Percentiles rank a stretch among this genome's conserved stretches.
phyloP scores from a whole-genome alignment of 2,113 vertebrate species.

The Microcebus lehilahytsara region DNA sequence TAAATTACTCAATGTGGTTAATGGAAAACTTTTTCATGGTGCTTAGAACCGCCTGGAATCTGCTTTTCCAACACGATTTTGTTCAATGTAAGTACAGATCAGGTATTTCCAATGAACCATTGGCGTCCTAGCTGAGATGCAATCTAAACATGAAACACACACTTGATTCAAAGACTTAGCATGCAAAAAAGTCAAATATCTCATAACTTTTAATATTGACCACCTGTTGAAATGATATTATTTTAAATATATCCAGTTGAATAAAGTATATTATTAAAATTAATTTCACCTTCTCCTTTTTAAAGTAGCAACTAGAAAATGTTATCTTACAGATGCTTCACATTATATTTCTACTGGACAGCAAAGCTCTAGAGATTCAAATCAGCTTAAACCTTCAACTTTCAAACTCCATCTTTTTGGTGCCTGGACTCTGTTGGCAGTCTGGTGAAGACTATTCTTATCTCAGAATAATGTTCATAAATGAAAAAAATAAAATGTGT shows the following conservation, averaged over 20 bases:
- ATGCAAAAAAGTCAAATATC: not conserved
- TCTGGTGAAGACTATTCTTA: not conserved
- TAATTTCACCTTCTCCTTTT: not conserved
- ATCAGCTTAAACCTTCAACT: not conserved
- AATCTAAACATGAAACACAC: not conserved
- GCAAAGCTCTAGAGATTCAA: not conserved
- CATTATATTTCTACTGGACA: not conserved
- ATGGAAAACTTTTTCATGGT: not conserved
- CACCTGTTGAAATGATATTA: not conserved
- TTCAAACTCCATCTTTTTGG: not conserved
- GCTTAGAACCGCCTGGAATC: not conserved
- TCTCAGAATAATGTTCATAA: slow-evolving; percentile 5
- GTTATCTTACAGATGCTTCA: not conserved
- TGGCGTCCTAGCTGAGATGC: not conserved
- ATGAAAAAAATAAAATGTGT: not conserved
- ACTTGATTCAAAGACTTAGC: not conserved
- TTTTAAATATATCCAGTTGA: not conserved
- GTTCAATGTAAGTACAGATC: not conserved
- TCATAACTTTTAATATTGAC: not conserved
- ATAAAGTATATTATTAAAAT: not conserved
- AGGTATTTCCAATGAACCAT: not conserved
- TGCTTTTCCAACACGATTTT: not conserved
- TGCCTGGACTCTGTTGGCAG: not conserved
- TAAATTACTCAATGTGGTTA: not conserved
- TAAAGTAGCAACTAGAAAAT: not conserved